Evolutionary conservation across 2,113 vertebrate species (phyloP), one percentile per base, ranked within the genome.

Genomic region (Pantherophis guttatus): DNA sequence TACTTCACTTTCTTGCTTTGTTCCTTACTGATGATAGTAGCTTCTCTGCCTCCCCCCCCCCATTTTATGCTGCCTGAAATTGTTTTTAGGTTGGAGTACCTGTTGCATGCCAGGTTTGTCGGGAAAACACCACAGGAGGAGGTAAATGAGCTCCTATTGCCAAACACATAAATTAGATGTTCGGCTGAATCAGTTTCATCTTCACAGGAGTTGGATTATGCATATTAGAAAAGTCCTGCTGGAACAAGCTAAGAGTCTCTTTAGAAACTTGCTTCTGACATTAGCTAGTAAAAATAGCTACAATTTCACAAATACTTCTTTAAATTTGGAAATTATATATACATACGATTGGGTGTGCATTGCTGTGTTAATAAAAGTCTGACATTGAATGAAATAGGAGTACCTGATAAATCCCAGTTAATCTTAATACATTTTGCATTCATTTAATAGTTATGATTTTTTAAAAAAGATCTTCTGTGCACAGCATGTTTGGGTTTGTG

Each of bases 111-210:
- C 26, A 62, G 8, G 90, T 95, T 92, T 92, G 57, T 62, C 90
- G 90, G 89, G 17, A 81, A 59, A 91, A 90, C 70, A 39, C 70
- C 44, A 11, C 92, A 92, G 24, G 0, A 94, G 86, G 2, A 3
- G 87, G 17, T 44, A 95, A 94, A 65, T 87, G 94, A 95, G 3
- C 87, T 96, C 15, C 81, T 92, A 55, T 15, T 93, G 10, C 85
- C 75, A 94, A 55, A 7, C 26, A 57, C 50, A 93, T 96, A 59
- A 52, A 44, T 15, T 19, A 13, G 55, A 86, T 48, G 44, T 65
- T 93, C 50, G 39, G 26, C 53, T 87, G 59, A 65, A 87, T 92
- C 88, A 87, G 88, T 92, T 94, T 87, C 93, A 44, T 75, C 54
- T 92, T 95, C 91, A 58, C 70, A 93, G 24, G n/a, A n/a, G 44